These are phyloP conservation scores for Nycticebus coucang DNA, from an alignment of 2,113 vertebrate genomes.

Conservation along the genomic window DNA sequence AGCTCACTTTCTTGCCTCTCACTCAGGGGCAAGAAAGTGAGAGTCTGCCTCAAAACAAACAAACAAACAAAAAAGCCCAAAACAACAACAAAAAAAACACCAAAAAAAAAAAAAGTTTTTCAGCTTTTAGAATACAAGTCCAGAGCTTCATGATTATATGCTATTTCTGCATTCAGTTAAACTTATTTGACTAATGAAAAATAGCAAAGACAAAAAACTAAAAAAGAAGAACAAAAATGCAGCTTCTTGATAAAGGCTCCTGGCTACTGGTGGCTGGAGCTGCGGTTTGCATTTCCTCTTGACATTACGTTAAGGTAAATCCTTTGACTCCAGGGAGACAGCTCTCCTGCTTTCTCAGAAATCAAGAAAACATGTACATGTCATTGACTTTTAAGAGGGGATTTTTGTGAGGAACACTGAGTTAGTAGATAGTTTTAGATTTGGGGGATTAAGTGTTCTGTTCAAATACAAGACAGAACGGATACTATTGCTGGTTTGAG, in stretches of 20 bases:
- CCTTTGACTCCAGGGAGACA: not conserved
- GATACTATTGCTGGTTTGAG: not conserved
- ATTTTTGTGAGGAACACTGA: not conserved
- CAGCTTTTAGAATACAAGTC: not conserved
- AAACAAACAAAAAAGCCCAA: too few species aligned
- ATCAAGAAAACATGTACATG: not conserved
- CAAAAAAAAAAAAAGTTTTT: not conserved
- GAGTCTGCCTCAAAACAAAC: too few species aligned
- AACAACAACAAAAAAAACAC: too few species aligned
- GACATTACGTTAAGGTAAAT: not conserved
- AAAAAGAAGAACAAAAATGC: not conserved
- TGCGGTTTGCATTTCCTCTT: not conserved
- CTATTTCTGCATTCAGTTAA: constrained; percentile 46
- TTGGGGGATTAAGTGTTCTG: not conserved
- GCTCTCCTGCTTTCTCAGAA: constrained; percentile 3
- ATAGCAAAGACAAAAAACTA: not conserved
- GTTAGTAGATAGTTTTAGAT: not conserved
- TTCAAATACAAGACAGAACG: not conserved
- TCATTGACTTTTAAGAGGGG: not conserved
- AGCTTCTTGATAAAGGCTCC: not conserved
- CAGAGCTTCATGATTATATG: not conserved
- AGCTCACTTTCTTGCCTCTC: too few species aligned
- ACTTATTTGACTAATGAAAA: constrained; percentile 11
- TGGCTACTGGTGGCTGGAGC: not conserved
- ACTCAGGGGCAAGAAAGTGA: too few species aligned